Conservation (phyloP, 2,113 vertebrate genomes). For the Oryctolagus cuniculus region DNA sequence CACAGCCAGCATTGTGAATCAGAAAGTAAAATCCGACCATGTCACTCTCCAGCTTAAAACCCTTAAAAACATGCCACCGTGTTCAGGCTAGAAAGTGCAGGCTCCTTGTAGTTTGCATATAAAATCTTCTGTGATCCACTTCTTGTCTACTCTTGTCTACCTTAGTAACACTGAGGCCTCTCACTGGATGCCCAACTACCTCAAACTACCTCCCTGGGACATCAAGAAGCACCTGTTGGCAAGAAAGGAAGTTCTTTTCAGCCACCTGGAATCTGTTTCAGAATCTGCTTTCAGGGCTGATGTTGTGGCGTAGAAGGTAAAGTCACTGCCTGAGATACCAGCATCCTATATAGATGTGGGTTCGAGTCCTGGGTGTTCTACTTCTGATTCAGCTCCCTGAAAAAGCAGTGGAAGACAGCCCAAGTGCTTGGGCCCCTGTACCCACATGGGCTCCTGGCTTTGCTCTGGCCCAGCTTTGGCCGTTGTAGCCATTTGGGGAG, state of each 20-base stretch:
- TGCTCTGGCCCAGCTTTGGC: too few species aligned
- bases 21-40: constrained; percentile 36
- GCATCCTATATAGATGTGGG: too few species aligned
- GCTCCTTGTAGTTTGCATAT: background rate
- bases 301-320: too few species aligned
- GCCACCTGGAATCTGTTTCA: constrained; percentile 37
- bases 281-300: background rate
- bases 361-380: too few species aligned
- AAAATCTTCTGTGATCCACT: constrained; percentile 27
- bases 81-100: constrained; percentile 29
- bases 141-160: constrained; percentile 9
- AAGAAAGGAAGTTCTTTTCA: background rate
- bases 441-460: too few species aligned
- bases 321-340: too few species aligned
- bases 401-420: too few species aligned
- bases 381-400: too few species aligned
- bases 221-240: background rate
- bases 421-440: too few species aligned
- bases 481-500: too few species aligned
- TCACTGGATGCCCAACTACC: background rate
- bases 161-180: background rate
- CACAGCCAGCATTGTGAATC: background rate
- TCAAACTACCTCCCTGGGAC: background rate
- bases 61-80: background rate
- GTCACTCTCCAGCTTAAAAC: background rate